Base-by-base conservation (phyloP, 2,797 vertebrate genomes). In the Lutjanus campechanus region DNA sequence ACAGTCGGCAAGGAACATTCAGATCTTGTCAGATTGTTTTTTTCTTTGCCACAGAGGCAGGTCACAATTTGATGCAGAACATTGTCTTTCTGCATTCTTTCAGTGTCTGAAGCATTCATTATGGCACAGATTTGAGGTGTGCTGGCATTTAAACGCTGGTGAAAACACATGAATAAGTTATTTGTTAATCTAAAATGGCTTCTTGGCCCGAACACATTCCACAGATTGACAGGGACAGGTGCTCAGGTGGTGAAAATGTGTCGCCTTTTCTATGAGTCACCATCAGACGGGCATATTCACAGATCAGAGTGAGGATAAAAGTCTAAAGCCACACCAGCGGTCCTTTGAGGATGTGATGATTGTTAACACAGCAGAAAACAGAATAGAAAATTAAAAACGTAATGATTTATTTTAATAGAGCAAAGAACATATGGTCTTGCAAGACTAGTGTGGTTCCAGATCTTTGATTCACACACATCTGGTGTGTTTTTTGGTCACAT, bases 1-100 rank as follows among this genome's bases (percentile, higher is more conserved):
- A 65, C 70, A 46, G 64, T 50, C 72, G 44, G 70, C 66, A 6
- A 65, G 43, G 54, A 67, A 62, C 59, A 54, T 41, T 79, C 67
- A 68, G 65, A 25, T 10, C 54, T 22, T 11, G 44, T 29, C 62
- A 49, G 72, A 71, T 36, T 22, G 0, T 11, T 3, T 4, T 49
- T 67, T 60, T 66, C 19, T 41, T 19, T 53, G 40, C 20, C 25
- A 29, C 15, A 41, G 19, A 40, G 41, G 62, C 8, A 0, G 17
- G 49, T 63, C 11, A 12, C n/a, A 75, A 0, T 20, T 51, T 7
- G 25, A 29, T 29, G 40, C 59, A 46, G 10, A 16, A 44, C 22
- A 46, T 3, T 2, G 8, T 59, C 53, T 56, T 25, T 44, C 54
- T 50, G 12, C 1, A 8, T 55, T 53, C 4, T 51, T 41, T 69